Evolutionary conservation across 2,888 invertebrate genomes (phyloP).

Genomic region (Crocallis elinguaria): DNA sequence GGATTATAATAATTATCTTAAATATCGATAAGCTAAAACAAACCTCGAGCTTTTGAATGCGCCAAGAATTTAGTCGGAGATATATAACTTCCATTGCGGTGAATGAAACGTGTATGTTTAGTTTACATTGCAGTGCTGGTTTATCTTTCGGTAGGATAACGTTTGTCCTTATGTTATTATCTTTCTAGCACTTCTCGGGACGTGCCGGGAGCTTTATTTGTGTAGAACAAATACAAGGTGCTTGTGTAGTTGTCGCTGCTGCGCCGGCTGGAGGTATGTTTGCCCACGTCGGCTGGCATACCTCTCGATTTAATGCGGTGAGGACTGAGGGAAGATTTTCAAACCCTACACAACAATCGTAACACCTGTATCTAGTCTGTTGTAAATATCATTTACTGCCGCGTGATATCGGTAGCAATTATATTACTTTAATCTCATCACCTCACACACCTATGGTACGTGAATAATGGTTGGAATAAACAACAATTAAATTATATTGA

Average conservation of each 20-base stretch:
- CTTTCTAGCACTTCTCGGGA: conserved; percentile 57
- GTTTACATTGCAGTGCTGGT: conserved; percentile 37
- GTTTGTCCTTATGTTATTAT: conserved; percentile 64
- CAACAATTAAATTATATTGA: conserved; percentile 19
- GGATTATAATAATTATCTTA: conserved; percentile 40
- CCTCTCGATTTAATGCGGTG: conserved; percentile 61
- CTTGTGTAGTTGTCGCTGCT: conserved; percentile 51
- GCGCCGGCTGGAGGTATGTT: conserved; percentile 62
- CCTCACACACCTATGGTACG: conserved; percentile 9
- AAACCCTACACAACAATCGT: conserved; percentile 14
- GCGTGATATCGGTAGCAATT: conserved; percentile 6
- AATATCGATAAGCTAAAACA: conserved; percentile 26
- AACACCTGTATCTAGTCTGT: conserved; percentile 3
- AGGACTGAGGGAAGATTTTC: conserved; percentile 24
- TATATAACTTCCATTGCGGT: conserved; percentile 18
- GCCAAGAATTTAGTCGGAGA: conserved; percentile 23
- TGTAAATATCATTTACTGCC: not conserved
- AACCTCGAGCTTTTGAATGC: conserved; percentile 24
- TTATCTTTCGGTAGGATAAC: conserved; percentile 38
- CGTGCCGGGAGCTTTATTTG: conserved; percentile 73
- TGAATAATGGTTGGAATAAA: conserved; percentile 14
- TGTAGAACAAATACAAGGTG: conserved; percentile 70
- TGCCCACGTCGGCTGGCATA: conserved; percentile 75
- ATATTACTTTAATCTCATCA: not conserved
- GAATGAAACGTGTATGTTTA: conserved; percentile 24